Conservation (phyloP, 2,888 invertebrate genomes). For the Eupithecia dodoneata region DNA sequence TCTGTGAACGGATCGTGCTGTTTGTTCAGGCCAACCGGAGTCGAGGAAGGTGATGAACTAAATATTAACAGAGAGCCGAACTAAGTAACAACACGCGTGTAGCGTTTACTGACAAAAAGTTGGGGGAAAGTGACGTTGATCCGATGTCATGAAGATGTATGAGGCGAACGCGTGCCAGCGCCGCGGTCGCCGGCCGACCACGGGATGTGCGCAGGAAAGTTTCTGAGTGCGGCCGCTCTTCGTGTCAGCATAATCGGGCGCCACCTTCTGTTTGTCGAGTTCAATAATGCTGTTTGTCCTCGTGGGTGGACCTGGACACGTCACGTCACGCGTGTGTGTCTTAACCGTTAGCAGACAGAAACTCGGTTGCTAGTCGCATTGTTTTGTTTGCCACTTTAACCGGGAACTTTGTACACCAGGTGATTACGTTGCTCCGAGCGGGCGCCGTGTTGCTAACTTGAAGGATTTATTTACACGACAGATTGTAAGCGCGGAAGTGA, state of each 20-base stretch:
- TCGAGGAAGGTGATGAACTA: slow-evolving; percentile 74
- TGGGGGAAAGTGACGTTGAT: slow-evolving; percentile 55
- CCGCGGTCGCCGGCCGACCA: slow-evolving; percentile 45
- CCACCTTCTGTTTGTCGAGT: slow-evolving; percentile 73
- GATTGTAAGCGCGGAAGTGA: slow-evolving; percentile 59
- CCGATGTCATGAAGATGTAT: slow-evolving; percentile 58
- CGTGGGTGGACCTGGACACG: slow-evolving; percentile 71
- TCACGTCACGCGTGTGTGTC: slow-evolving; percentile 74
- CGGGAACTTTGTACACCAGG: slow-evolving; percentile 67
- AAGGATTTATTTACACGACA: slow-evolving; percentile 62
- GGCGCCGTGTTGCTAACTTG: slow-evolving; percentile 55
- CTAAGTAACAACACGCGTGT: slow-evolving; percentile 60
- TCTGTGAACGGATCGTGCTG: slow-evolving; percentile 74
- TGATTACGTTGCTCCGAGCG: slow-evolving; percentile 62
- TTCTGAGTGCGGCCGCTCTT: slow-evolving; percentile 51
- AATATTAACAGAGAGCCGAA: slow-evolving; percentile 71
- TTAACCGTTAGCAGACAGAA: slow-evolving; percentile 77
- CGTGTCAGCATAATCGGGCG: slow-evolving; percentile 72
- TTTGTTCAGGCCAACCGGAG: slow-evolving; percentile 78
- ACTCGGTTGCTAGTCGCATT: slow-evolving; percentile 71
- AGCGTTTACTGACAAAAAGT: slow-evolving; percentile 60
- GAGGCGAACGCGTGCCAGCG: slow-evolving; percentile 58
- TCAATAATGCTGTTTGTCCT: slow-evolving; percentile 78
- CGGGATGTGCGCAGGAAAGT: slow-evolving; percentile 55
- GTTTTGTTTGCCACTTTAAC: slow-evolving; percentile 74